Evolutionary conservation across 2,797 vertebrate genomes (phyloP).

Genomic region (Serranus cabrilla): DNA sequence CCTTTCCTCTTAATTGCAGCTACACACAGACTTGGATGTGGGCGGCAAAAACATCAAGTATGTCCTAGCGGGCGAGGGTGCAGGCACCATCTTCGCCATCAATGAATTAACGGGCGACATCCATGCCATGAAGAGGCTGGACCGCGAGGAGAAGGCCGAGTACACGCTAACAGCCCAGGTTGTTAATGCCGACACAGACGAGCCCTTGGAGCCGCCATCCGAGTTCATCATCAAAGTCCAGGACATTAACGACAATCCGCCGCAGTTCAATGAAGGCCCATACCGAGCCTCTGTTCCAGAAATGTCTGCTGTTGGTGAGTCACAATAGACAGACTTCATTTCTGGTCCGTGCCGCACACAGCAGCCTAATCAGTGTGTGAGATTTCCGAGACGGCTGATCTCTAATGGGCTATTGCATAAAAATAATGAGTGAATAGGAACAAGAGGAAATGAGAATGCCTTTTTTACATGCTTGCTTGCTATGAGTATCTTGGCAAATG

Average conservation of each 20-base stretch:
- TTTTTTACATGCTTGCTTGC: conserved; percentile 63
- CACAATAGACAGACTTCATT: conserved; percentile 34
- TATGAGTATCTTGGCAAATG: conserved; percentile 50
- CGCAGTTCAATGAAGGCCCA: conserved; percentile 94
- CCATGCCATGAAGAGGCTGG: conserved; percentile 98
- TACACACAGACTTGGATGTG: conserved; percentile 97
- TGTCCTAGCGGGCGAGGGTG: conserved; percentile 95
- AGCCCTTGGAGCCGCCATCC: conserved; percentile 95
- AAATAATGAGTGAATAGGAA: conserved; percentile 76
- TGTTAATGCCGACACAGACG: conserved; percentile 91
- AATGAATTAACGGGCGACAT: conserved; percentile 97
- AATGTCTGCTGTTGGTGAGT: conserved; percentile 97
- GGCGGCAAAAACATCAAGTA: conserved; percentile 95
- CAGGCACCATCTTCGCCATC: conserved; percentile 98
- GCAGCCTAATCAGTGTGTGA: conserved; percentile 65
- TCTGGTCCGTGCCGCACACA: conserved; percentile 36
- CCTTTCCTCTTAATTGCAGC: conserved; percentile 80
- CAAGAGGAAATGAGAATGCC: conserved; percentile 60
- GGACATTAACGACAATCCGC: conserved; percentile 98
- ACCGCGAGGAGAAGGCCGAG: conserved; percentile 97
- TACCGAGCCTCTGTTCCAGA: conserved; percentile 96
- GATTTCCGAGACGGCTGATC: conserved; percentile 62
- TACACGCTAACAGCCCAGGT: conserved; percentile 97
- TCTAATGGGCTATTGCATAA: conserved; percentile 69
- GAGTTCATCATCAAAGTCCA: conserved; percentile 99